A percentile compares a stretch with the other conserved stretches of the same genome.
These are phyloP conservation scores for Holocentrus rufus DNA, from an alignment of 2,797 vertebrate species.

Conservation along the genomic window DNA sequence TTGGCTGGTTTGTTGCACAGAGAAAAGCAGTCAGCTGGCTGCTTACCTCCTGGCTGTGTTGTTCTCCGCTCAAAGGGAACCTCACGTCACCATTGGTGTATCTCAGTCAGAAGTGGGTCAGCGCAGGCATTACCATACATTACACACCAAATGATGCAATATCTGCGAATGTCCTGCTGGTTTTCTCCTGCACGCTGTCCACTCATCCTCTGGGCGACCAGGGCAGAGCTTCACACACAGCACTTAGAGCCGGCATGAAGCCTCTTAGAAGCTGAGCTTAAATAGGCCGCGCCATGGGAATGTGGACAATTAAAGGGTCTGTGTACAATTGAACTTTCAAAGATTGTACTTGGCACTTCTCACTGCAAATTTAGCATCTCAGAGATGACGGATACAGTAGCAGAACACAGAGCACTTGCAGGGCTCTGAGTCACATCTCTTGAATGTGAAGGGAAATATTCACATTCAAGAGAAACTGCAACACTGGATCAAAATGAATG, in stretches of 20 bases:
- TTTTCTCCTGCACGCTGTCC: conserved; percentile 27
- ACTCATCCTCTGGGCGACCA: conserved; percentile 6
- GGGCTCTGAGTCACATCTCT: background rate
- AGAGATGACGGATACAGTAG: too few relatives aligned
- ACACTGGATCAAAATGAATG: conserved; percentile 20
- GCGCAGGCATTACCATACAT: conserved; percentile 67
- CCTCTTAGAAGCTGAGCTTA: background rate
- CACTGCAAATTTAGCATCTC: too few relatives aligned
- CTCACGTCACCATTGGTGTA: conserved; percentile 52
- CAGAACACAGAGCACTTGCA: background rate
- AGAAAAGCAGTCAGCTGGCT: conserved; percentile 55
- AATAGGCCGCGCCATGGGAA: background rate
- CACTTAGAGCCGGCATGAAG: background rate
- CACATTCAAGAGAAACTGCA: conserved; percentile 11
- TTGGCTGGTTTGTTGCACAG: conserved; percentile 61
- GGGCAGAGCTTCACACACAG: background rate
- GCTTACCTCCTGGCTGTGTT: conserved; percentile 48
- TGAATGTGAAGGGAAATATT: conserved; percentile 15
- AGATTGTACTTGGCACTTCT: too few relatives aligned
- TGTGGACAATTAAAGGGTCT: too few relatives aligned
- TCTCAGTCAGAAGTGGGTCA: conserved; percentile 78
- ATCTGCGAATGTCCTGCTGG: conserved; percentile 40
- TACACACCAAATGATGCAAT: conserved; percentile 66
- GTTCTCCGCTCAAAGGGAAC: conserved; percentile 61
- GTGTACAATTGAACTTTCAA: too few relatives aligned